A percentile compares a stretch with the other conserved stretches of the same genome.
phyloP scores from a whole-genome alignment of 2,797 vertebrate species.

The Megalops cyprinoides region DNA sequence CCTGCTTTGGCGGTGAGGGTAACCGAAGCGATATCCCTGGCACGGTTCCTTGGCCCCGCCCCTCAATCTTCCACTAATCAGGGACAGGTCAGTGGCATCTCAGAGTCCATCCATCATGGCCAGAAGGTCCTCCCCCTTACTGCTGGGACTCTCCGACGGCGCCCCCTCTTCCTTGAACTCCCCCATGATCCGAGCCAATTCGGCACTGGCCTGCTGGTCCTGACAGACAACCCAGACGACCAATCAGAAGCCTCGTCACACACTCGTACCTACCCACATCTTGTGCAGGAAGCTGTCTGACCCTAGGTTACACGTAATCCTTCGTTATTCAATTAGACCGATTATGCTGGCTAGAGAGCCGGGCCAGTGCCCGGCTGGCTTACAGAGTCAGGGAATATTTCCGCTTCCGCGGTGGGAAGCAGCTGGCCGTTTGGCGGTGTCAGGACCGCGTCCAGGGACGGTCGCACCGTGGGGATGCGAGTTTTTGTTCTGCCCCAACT shows the following conservation, averaged over 20 bases:
- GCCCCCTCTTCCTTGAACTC: slow-evolving; percentile 80
- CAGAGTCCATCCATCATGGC: slow-evolving; percentile 94
- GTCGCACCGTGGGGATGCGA: background rate
- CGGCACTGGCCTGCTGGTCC: slow-evolving; percentile 83
- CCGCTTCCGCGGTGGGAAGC: background rate
- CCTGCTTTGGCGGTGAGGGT: slow-evolving; percentile 38
- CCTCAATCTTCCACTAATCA: slow-evolving; percentile 26
- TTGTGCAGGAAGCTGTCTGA: slow-evolving; percentile 40
- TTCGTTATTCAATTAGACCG: slow-evolving; percentile 32
- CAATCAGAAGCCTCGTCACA: slow-evolving; percentile 35
- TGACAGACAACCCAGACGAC: slow-evolving; percentile 63
- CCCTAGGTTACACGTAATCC: slow-evolving; percentile 38
- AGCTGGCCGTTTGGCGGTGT: no score
- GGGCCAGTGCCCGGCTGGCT: slow-evolving; percentile 27
- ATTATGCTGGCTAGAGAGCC: slow-evolving; percentile 31
- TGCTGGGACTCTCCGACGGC: slow-evolving; percentile 65
- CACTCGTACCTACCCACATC: slow-evolving; percentile 45
- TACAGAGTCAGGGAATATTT: slow-evolving; percentile 35
- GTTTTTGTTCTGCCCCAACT: no score
- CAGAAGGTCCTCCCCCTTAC: slow-evolving; percentile 91
- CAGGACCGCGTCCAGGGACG: no score
- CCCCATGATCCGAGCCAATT: slow-evolving; percentile 90
- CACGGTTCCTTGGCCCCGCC: slow-evolving; percentile 11
- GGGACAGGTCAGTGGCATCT: slow-evolving; percentile 52
- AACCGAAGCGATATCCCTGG: slow-evolving; percentile 40